Base-by-base conservation (phyloP, 2,113 vertebrate species). In the Poicephalus meyeri region DNA sequence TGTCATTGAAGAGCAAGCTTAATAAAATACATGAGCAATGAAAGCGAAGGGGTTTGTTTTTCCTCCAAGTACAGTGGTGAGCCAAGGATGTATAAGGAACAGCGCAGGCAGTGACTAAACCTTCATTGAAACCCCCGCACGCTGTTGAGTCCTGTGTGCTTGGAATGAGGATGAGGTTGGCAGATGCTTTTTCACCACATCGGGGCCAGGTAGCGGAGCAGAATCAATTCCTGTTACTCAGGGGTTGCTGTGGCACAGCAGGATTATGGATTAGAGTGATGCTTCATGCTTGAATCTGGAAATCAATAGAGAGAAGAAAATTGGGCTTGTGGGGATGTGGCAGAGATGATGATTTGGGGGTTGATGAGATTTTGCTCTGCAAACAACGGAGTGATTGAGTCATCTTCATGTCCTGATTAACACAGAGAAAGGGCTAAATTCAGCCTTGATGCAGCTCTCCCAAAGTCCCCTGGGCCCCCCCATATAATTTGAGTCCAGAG, bases 201-300 rank as follows among this genome's bases (percentile, higher is more conserved):
- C 73, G 55, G 92, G 92, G 86, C 64, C 94, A 73, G 78, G 76
- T 31, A 82, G 82, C 7, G 0, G n/a, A 87, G 92, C 71, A 87
- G 94, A 97, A 97, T 97, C 97, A 41, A 94, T 97, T 95, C 95
- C 98, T 97, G 95, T 96, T 97, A 96, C 96, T 97, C 96, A 94
- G 56, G 50, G 71, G 50, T 65, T 89, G 79, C 93, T 92, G 76
- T 87, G 96, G 91, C 96, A 96, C 81, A 96, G 88, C 81, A 39
- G 96, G 96, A 94, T 97, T 96, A 93, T 94, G 95, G 95, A 97
- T 93, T 84, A 63, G 94, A 90, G 78, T 1, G 18, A 85, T 50
- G 82, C 86, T 88, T 95, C 44, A 0, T 8, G 5, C 71, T 96
- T 92, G 92, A 65, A 96, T 97, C 91, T 70, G 95, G 97, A 96